Base-by-base conservation (phyloP, 2,113 vertebrate genomes). In the Tor tambroides region DNA sequence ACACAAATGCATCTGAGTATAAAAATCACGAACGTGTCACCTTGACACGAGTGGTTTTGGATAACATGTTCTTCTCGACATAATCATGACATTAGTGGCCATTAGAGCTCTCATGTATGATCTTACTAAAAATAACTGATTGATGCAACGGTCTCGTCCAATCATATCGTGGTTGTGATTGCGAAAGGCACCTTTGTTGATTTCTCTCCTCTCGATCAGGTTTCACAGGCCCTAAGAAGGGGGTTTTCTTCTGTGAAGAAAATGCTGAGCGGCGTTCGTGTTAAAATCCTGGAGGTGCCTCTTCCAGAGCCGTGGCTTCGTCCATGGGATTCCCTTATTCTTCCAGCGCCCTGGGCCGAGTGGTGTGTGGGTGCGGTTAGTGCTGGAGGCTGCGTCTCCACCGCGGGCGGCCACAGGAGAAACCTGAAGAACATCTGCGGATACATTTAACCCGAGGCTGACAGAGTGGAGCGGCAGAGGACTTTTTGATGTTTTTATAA, bases 171-270 rank as follows among this genome's bases (percentile, higher is more conserved):
- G 38, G 21, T 79, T 32, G 49, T 41, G 32, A 87, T 69, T 87
- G 87, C 8, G 87, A 91, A 91, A 93, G 84, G 76, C 86, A 83
- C 78, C 77, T 85, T 80, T 80, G 59, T 61, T 77, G 69, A 84
- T 49, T 83, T 51, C 17, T 67, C 17, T 92, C 76, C 89, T 14
- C 88, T 76, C 86, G 89, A 89, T 2, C 90, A 99, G 98, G 96
- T 99, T 99, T 94, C 98, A 99, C 94, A 97, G 98, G 94, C 98
- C 98, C 86, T 99, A 98, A 96, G 67, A 83, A n/a, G 65, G 43
- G 43, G 89, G 91, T 94, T 98, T 98, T 98, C 98, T 98, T 98
- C 97, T 96, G 96, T 97, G 97, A 98, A 99, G 98, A 98, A 98
- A 96, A 77, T 95, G 93, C 92, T 92, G 91, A 93, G 85, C 28